Base-by-base conservation (phyloP, 2,888 invertebrate species). In the Pedicia rivosa region DNA sequence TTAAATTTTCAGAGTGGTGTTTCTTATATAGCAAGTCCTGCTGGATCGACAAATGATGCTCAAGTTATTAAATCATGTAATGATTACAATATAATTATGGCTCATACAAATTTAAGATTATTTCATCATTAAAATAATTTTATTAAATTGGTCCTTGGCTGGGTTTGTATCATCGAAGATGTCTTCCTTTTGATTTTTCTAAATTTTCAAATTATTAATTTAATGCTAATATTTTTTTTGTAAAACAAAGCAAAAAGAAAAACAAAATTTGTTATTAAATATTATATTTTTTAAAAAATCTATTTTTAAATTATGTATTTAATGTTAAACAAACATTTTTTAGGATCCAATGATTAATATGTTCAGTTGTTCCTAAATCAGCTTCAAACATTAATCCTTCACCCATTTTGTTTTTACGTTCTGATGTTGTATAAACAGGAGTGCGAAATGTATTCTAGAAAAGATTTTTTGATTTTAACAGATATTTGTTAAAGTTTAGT, bases 1-100 rank as follows among this genome's bases (percentile, higher is more conserved):
- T n/a, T n/a, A n/a, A n/a, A n/a, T n/a, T n/a, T 16, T 16, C 67
- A 95, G 94, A 87, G 86, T 54, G 97, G 97, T 13, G 97, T 94
- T 14, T 71, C 78, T 33, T 97, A 76, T 60, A 86, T 98, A 47
- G 92, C 78, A 37, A 88, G 92, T 54, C 95, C 97, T 9, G 68
- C 87, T 1, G 97, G 97, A 8, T 95, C 95, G 2, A 88, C 78
- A 47, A 95, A 94, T 56, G 97, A 98, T 56, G 71, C 73, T 36
- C 80, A 74, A 44, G 86, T 98, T 7, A 79, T 88, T 44, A 68
- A 77, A 33, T 94, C 95, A 12, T 95, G 95, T 59, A 74, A 97
- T 56, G 86, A 94, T 47, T 86, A 94, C 58, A 74, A 73, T 38
- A 87, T 97, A 45, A 70, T 75, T 4, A 62, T 97, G 50, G 77